Percentiles rank a stretch among this genome's conserved stretches.
phyloP scores from a whole-genome alignment of 2,797 vertebrate genomes.

The Crocodylus rhombifer region DNA sequence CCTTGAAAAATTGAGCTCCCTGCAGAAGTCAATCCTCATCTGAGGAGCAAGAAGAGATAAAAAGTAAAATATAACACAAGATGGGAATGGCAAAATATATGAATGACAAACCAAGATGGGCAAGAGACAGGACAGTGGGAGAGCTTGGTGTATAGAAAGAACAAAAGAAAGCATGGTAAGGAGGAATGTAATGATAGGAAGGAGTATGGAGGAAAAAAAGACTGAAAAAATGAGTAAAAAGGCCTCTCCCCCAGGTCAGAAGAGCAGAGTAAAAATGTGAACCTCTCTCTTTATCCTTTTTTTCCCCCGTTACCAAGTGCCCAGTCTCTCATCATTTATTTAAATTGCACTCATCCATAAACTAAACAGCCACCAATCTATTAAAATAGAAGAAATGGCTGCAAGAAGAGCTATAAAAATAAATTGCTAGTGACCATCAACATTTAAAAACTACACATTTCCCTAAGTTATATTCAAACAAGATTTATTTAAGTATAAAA shows the following conservation, averaged over 20 bases:
- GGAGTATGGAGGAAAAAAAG: too few relatives aligned
- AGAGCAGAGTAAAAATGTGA: neutral
- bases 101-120: too few relatives aligned
- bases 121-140: neutral
- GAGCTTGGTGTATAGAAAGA: neutral
- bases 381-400: neutral
- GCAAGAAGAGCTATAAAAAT: slow-evolving; percentile 28
- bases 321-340: neutral
- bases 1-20: too few relatives aligned
- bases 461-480: neutral
- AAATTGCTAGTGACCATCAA: slow-evolving; percentile 34
- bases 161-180: rapidly evolving
- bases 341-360: neutral
- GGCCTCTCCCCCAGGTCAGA: rapidly evolving
- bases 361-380: neutral
- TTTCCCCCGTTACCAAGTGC: neutral
- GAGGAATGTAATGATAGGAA: neutral
- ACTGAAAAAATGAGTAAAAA: neutral
- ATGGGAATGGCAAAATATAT: neutral
- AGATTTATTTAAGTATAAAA: slow-evolving; percentile 44
- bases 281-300: neutral
- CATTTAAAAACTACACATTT: slow-evolving; percentile 4
- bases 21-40: neutral
- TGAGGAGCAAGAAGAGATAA: neutral
- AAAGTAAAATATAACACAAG: neutral